Conservation (phyloP, 2,888 invertebrate genomes). For the Drosophila lutescens region DNA sequence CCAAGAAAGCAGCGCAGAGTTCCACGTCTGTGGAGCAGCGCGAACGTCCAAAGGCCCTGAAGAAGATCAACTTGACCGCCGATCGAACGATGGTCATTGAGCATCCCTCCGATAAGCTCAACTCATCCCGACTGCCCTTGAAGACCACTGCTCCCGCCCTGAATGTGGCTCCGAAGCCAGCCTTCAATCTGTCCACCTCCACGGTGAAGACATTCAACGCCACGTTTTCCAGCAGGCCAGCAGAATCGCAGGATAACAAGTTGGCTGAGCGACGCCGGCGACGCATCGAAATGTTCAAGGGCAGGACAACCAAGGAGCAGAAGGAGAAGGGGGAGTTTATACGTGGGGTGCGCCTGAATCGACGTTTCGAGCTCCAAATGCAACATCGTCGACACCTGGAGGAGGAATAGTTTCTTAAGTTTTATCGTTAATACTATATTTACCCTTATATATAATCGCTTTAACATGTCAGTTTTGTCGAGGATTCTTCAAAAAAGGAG, state of each 20-base stretch:
- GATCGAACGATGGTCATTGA: conserved; percentile 2
- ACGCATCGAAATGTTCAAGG: conserved; percentile 81
- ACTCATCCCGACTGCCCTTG: conserved; percentile 22
- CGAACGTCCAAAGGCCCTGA: conserved; percentile 51
- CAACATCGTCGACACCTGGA: conserved; percentile 85
- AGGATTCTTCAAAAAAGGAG: neutral
- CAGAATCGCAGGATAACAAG: conserved; percentile 49
- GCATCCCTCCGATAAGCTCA: neutral
- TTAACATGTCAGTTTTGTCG: neutral
- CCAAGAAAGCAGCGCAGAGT: conserved; percentile 25
- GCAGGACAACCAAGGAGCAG: conserved; percentile 44
- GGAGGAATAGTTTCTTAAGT: conserved; percentile 21
- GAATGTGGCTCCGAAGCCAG: conserved; percentile 40
- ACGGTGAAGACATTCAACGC: conserved; percentile 32
- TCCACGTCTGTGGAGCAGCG: neutral
- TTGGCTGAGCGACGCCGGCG: conserved; percentile 72
- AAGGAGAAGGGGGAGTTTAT: conserved; percentile 77
- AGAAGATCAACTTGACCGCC: conserved; percentile 58
- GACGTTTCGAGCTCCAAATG: conserved; percentile 90
- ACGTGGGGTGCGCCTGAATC: conserved; percentile 89
- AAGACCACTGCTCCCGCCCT: conserved; percentile 6
- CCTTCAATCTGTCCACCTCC: conserved; percentile 62
- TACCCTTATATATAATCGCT: neutral
- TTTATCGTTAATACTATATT: conserved; percentile 1
- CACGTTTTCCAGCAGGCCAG: conserved; percentile 1